These are phyloP conservation scores for Aspidoscelis tigris DNA, from an alignment of 2,113 vertebrate species.

Conservation along the genomic window DNA sequence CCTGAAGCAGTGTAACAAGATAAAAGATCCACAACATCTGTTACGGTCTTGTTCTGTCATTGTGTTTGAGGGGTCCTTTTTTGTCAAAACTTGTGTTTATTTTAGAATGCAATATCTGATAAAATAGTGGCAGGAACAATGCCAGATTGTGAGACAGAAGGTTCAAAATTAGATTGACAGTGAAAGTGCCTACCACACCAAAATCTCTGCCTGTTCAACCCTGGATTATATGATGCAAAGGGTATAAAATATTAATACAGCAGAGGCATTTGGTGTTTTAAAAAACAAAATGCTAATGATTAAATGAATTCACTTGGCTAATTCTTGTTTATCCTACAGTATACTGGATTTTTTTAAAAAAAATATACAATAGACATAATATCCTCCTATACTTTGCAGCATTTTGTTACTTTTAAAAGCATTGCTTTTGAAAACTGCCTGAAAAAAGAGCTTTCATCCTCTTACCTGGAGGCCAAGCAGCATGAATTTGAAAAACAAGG, in stretches of 20 bases:
- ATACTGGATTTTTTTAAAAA: background rate
- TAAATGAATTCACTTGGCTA: background rate
- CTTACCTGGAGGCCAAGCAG: conserved; percentile 44
- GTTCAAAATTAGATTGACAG: no score
- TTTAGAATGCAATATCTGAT: conserved; percentile 27
- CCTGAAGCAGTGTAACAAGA: background rate
- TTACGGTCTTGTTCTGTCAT: conserved; percentile 56
- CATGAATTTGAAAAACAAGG: conserved; percentile 51
- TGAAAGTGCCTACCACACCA: no score
- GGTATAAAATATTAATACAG: no score
- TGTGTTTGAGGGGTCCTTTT: conserved; percentile 48
- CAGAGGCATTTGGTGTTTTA: no score
- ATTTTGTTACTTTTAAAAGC: background rate
- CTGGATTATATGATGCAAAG: no score
- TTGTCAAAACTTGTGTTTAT: background rate
- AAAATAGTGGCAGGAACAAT: background rate
- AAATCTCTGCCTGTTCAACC: no score
- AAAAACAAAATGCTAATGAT: background rate
- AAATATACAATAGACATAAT: background rate
- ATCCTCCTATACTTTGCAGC: background rate
- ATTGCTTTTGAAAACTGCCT: conserved; percentile 5
- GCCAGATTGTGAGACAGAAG: no score
- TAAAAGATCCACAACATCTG: conserved; percentile 50
- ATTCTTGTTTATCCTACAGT: background rate
- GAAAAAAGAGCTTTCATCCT: conserved; percentile 57